Base-by-base conservation (phyloP, 2,888 invertebrate species). In the Morpho helenor region DNA sequence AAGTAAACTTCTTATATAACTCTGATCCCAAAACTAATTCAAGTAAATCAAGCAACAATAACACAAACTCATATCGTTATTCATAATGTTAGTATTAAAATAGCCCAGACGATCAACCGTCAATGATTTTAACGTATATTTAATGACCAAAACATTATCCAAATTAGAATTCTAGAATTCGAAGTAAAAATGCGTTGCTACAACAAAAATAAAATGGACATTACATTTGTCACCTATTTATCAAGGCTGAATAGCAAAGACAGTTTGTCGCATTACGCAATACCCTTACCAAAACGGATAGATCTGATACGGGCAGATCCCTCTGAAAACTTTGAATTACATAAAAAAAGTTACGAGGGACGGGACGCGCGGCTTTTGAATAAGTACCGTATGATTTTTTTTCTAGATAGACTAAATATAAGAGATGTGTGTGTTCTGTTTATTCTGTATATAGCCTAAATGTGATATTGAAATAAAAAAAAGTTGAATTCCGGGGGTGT, bases 281-380 rank as follows among this genome's bases (percentile, higher is more conserved):
- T 56, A 59, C 56, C 61, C 59, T 59, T 45, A 39, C 52, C 49
- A 10, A 56, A 56, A 59, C 61, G 64, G 64, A 62, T 52, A 60
- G 60, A 66, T 62, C 66, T 60, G 66, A 66, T 65, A 66, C 54
- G 57, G 45, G 61, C 57, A 63, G 64, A 62, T 57, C 66, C 62
- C 60, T 51, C 56, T 62, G 57, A 64, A 66, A 66, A 66, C 65
- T 66, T 64, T 64, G 66, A 62, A 65, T 66, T 62, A 61, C 60
- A 60, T 58, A 53, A 65, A 65, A 66, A 66, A 66, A 62, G 66
- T 65, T 62, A 64, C 64, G 62, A 62, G 58, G 57, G 62, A 60
- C 57, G 52, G 56, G 58, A 55, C 60, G 59, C 56, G 23, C 48
- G 54, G 54, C 48, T 54, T 60, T 59, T 59, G 61, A 60, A 55